A percentile compares a stretch with the other conserved stretches of the same genome.
These are phyloP conservation scores for Tillus elongatus DNA, from an alignment of 2,888 invertebrate genomes.

Conservation along the genomic window DNA sequence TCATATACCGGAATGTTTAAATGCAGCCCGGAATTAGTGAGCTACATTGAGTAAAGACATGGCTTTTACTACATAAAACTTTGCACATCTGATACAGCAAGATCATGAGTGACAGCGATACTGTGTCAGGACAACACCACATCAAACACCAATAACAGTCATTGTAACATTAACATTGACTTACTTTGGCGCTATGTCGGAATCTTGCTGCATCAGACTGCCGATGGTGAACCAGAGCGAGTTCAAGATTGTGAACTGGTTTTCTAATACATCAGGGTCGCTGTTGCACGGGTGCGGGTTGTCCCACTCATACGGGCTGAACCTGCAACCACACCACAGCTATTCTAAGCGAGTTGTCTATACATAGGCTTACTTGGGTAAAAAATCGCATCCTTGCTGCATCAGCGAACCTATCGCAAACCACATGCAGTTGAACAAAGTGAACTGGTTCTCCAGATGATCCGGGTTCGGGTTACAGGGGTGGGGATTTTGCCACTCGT, in stretches of 20 bases:
- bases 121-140: no score
- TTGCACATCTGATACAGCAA: no score
- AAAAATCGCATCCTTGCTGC: constrained; percentile 93
- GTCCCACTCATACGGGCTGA: constrained; percentile 91
- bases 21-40: no score
- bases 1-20: no score
- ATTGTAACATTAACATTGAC: no score
- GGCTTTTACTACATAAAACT: no score
- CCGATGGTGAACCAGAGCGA: constrained; percentile 93
- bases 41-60: no score
- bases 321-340: constrained; percentile 51
- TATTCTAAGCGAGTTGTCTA: constrained; percentile 19
- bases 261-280: constrained; percentile 78
- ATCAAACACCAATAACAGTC: no score
- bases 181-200: constrained; percentile 86
- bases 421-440: constrained; percentile 91
- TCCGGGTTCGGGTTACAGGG: constrained; percentile 74
- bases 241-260: constrained; percentile 84
- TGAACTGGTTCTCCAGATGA: constrained; percentile 86
- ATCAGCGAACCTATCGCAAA: constrained; percentile 92
- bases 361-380: constrained; percentile 70
- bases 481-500: constrained; percentile 90
- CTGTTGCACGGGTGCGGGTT: constrained; percentile 78
- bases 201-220: constrained; percentile 87
- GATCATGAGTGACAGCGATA: no score